A percentile compares a stretch with the other conserved stretches of the same genome.
Evolutionary conservation across 2,797 vertebrate species (phyloP).

Genomic region (Macropus fuliginosus): DNA sequence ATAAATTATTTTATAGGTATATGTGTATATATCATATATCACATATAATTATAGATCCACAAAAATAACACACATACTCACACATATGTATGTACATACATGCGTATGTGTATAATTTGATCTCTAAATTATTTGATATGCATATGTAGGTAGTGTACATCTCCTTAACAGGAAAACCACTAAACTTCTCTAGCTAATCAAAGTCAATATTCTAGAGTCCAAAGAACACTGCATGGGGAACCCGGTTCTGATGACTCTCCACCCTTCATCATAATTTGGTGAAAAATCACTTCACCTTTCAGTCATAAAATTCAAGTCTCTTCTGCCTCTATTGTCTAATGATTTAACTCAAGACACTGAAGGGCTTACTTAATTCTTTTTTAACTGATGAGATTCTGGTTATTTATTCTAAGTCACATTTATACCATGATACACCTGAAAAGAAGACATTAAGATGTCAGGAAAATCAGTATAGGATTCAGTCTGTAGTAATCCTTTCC

Average conservation of each 20-base stretch:
- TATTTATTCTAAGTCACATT: not conserved
- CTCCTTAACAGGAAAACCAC: not conserved
- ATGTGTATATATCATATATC: too few species aligned
- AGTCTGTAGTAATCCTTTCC: not conserved
- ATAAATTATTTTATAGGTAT: not conserved
- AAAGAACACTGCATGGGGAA: not conserved
- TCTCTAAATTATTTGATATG: not conserved
- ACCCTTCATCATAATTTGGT: not conserved
- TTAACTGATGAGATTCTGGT: not conserved
- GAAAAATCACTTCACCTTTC: not conserved
- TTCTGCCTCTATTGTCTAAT: not conserved
- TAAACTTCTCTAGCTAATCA: not conserved
- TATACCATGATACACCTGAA: not conserved
- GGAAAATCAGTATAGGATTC: not conserved
- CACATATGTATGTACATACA: too few species aligned
- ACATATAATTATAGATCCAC: too few species aligned
- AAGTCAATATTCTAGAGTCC: not conserved
- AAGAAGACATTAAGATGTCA: not conserved
- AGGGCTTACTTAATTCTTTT: not conserved
- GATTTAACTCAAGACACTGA: not conserved
- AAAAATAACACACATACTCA: too few species aligned
- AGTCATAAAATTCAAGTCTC: not conserved
- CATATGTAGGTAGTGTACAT: not conserved
- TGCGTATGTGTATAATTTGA: not conserved
- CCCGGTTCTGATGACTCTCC: not conserved